These are phyloP conservation scores for Pseudonaja textilis DNA, from an alignment of 2,113 vertebrate species.

Conservation along the genomic window DNA sequence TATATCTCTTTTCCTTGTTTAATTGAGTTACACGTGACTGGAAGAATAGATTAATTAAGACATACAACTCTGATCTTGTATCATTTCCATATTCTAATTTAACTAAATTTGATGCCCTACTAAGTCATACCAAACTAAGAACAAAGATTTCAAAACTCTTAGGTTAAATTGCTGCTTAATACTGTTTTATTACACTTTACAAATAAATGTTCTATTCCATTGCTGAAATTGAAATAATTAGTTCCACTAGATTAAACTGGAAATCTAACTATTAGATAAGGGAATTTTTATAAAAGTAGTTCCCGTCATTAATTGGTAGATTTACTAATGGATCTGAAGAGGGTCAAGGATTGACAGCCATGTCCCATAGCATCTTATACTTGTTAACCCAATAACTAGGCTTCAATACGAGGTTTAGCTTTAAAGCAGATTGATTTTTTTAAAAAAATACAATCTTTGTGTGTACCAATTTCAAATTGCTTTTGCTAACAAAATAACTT, in stretches of 20 bases:
- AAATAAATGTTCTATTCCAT: not conserved
- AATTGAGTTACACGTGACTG: not conserved
- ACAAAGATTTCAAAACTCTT: not conserved
- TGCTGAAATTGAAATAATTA: not conserved
- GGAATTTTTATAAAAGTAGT: not conserved
- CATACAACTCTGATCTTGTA: not conserved
- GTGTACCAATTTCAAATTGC: not conserved
- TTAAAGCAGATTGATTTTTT: not conserved
- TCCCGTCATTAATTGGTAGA: not conserved
- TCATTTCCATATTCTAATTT: not conserved
- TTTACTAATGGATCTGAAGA: not conserved
- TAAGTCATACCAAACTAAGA: not conserved
- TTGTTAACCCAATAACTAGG: not conserved
- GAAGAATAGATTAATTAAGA: not conserved
- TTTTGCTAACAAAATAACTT: not conserved
- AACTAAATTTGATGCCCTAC: not conserved
- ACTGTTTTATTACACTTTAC: not conserved
- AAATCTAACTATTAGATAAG: not conserved
- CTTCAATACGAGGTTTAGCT: not conserved
- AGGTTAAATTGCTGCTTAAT: not conserved
- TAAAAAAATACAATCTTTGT: not conserved
- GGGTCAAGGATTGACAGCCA: not conserved
- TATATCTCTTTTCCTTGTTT: not conserved
- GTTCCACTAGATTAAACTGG: not conserved
- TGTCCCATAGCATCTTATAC: not conserved